Evolutionary conservation across 2,113 vertebrate genomes (phyloP), one percentile per base, ranked within the genome.

Genomic region (Aramus guarauna): DNA sequence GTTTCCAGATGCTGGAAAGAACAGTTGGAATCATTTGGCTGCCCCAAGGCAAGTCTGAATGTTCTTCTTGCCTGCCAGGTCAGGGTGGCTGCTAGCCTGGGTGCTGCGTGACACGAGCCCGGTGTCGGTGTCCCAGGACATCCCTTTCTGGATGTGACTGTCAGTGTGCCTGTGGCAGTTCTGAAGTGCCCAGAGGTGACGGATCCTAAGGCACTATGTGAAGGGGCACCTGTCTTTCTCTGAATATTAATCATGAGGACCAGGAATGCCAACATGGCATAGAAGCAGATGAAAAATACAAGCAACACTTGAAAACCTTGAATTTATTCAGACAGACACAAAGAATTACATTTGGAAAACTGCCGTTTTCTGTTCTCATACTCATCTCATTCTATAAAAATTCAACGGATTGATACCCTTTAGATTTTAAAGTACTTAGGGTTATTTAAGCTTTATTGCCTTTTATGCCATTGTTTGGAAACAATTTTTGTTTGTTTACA

Each of bases 401-500:
- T 22, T 60, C 63, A 81, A 29, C 23, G 29, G 32, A 67, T 64
- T 84, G 20, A 55, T 80, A 67, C 12, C 8, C 22, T 69, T 85
- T 84, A 36, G 14, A 63, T 84, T 92, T 97, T 74, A 32, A 94
- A 95, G 67, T 77, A 67, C 15, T 81, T 6, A 15, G 36, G 27
- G 9, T 67, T 75, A 64, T 80, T 92, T 89, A 76, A 55, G 43
- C 9, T 3, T 94, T 87, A 48, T 39, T 86, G 56, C 75, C 59
- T 95, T 93, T 84, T 71, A 55, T 91, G 47, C 15, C 6, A 16
- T 24, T 80, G 72, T 87, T 91, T 84, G 73, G 64, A 78, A 92
- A 87, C 50, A 59, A 10, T 11, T 85, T 86, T 86, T 84, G 45
- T 95, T 91, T 94, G 73, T 92, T 95, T 95, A 79, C 66, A 43